Conservation (phyloP, 2,113 vertebrate species). For the Mionectes macconnelli region DNA sequence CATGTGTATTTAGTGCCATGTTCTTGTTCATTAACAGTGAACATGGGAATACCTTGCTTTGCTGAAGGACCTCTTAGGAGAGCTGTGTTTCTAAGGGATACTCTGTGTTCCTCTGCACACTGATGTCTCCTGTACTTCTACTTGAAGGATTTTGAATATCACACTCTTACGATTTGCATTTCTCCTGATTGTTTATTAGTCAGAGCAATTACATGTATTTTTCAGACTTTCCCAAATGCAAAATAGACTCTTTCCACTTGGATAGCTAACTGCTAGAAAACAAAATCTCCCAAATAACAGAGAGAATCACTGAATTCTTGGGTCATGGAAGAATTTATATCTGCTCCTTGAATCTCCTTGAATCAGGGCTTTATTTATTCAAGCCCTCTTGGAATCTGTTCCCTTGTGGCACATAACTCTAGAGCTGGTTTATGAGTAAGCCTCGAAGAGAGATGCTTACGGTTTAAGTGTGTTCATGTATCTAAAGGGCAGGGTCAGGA, state of each 20-base stretch:
- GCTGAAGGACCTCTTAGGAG: not conserved
- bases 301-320: not conserved
- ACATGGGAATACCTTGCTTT: not conserved
- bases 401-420: not conserved
- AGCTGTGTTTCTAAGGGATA: not conserved
- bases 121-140: not conserved
- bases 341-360: not conserved
- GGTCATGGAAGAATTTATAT: not conserved
- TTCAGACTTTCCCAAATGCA: not conserved
- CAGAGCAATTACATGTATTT: not conserved
- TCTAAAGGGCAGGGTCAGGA: not conserved
- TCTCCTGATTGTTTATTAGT: not conserved
- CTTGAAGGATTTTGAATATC: not conserved
- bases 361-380: not conserved
- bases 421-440: not conserved
- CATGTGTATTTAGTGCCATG: not conserved
- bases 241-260: not conserved
- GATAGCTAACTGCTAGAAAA: not conserved
- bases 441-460: not conserved
- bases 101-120: not conserved
- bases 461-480: not conserved
- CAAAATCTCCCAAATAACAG: not conserved
- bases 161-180: not conserved
- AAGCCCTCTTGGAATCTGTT: not conserved
- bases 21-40: not conserved